These are phyloP conservation scores for Neelides folsomi DNA, from an alignment of 2,888 invertebrate genomes.

Conservation along the genomic window DNA sequence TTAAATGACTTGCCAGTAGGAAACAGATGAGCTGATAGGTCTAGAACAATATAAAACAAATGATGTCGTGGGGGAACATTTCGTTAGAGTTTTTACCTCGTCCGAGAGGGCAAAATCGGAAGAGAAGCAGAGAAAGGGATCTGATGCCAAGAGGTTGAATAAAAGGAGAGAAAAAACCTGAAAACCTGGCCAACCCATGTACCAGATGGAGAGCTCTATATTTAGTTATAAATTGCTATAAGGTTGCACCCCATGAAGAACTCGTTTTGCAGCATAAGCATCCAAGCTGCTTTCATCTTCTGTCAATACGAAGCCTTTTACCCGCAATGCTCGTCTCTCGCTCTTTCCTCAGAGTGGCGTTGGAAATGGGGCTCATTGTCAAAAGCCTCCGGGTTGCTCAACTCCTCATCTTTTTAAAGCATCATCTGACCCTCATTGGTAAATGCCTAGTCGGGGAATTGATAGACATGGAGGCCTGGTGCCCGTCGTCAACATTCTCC, in stretches of 20 bases:
- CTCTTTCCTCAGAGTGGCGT: too few relatives aligned
- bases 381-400: too few relatives aligned
- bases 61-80: not conserved
- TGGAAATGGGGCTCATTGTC: too few relatives aligned
- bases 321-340: not conserved
- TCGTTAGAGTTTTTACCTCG: not conserved
- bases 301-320: constrained; percentile 9
- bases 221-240: constrained; percentile 25
- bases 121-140: not conserved
- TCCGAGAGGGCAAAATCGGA: not conserved
- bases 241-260: constrained; percentile 14
- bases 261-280: constrained; percentile 3
- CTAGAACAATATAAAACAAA: not conserved
- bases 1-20: not conserved
- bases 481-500: too few relatives aligned
- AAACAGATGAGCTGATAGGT: not conserved
- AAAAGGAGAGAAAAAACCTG: not conserved
- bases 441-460: too few relatives aligned
- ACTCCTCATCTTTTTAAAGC: too few relatives aligned
- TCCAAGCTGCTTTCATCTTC: constrained; percentile 4
- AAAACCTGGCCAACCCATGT: not conserved
- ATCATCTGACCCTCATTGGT: too few relatives aligned
- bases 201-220: constrained; percentile 14
- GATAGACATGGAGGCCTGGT: too few relatives aligned
- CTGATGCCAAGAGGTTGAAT: not conserved